A percentile compares a stretch with the other conserved stretches of the same genome.
phyloP scores from a whole-genome alignment of 2,888 invertebrate species.

The Drosophila diplacantha region DNA sequence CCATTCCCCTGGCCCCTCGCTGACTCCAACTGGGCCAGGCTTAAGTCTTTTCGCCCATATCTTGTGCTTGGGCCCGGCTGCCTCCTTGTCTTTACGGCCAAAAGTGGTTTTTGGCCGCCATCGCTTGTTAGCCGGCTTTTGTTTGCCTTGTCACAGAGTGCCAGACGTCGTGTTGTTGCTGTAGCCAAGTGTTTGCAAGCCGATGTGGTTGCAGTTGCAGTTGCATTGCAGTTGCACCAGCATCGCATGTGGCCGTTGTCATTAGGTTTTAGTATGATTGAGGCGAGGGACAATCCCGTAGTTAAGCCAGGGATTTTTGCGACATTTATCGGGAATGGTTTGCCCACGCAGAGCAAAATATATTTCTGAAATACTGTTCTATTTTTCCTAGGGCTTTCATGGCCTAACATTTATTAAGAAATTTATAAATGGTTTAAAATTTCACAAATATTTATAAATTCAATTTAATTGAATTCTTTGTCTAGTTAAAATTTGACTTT shows the following conservation, averaged over 20 bases:
- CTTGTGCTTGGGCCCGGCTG: conserved; percentile 45
- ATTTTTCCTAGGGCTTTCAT: background rate
- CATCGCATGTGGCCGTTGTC: conserved; percentile 28
- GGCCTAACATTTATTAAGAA: background rate
- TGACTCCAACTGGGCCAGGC: conserved; percentile 30
- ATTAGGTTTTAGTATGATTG: conserved; percentile 28
- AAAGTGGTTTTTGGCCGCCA: conserved; percentile 63
- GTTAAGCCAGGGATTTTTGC: conserved; percentile 4
- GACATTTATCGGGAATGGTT: background rate
- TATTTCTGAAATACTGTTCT: background rate
- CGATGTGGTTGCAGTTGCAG: conserved; percentile 9
- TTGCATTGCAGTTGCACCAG: conserved; percentile 25
- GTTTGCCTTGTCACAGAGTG: conserved; percentile 52
- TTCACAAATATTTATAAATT: background rate
- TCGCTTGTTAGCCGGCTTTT: conserved; percentile 64
- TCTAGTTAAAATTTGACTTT: background rate
- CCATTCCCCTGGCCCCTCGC: conserved; percentile 21
- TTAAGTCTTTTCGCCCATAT: conserved; percentile 51
- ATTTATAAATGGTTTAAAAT: background rate
- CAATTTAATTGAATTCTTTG: too few relatives aligned
- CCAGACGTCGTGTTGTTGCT: conserved; percentile 43
- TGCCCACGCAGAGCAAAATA: background rate
- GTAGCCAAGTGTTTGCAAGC: conserved; percentile 33
- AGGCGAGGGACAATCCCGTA: conserved; percentile 2
- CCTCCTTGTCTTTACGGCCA: conserved; percentile 48